Evolutionary conservation across 1,140 invertebrate species (phyloP).

Genomic region (fruit fly (Drosophila melanogaster)): DNA sequence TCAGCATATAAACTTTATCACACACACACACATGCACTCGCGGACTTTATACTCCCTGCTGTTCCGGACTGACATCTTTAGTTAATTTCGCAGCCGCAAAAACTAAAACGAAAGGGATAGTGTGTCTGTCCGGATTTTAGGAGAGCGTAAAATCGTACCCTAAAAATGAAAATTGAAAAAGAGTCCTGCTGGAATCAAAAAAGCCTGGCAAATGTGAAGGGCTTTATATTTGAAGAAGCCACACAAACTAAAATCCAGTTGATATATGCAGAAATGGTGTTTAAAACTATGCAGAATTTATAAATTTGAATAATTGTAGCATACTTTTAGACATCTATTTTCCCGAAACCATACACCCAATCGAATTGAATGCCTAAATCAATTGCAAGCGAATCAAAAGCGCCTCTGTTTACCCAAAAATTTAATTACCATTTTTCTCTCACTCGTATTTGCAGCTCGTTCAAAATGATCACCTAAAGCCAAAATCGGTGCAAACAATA

Average conservation of each 20-base stretch:
- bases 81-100: conserved; percentile 69
- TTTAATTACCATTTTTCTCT: conserved; percentile 9
- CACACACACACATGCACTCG: conserved; percentile 28
- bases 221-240: neutral
- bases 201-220: too few species aligned
- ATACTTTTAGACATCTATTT: too few species aligned
- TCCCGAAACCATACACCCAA: neutral
- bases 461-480: conserved; percentile 61
- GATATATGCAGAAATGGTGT: neutral
- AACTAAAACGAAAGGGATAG: conserved; percentile 42
- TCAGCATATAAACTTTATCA: conserved; percentile 69
- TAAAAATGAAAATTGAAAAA: conserved; percentile 16
- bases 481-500: conserved; percentile 27
- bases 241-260: neutral
- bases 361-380: neutral
- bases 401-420: conserved; percentile 14
- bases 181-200: too few species aligned
- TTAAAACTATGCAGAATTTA: too few species aligned
- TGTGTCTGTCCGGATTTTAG: conserved; percentile 21
- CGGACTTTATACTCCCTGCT: conserved; percentile 64
- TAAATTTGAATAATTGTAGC: too few species aligned
- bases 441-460: conserved; percentile 41
- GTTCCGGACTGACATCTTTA: conserved; percentile 64
- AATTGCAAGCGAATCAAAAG: conserved; percentile 3
- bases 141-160: conserved; percentile 16